phyloP scores from a whole-genome alignment of 2,113 vertebrate genomes.

The Oceanites oceanicus region DNA sequence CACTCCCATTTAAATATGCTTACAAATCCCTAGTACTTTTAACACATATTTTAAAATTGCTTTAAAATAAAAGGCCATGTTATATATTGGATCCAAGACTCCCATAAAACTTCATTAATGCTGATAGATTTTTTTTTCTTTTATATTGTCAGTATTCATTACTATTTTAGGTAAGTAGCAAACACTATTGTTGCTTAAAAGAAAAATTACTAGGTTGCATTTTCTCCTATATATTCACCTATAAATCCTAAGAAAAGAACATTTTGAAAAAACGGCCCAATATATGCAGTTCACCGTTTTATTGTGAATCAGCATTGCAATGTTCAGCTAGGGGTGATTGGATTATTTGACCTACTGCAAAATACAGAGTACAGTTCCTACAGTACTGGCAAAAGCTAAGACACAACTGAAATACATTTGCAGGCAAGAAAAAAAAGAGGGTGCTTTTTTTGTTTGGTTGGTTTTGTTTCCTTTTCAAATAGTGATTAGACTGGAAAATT shows the following conservation, averaged over 20 bases:
- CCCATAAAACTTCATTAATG: not conserved
- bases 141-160: not conserved
- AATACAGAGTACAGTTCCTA: not conserved
- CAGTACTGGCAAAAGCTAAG: not conserved
- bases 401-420: not conserved
- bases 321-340: not conserved
- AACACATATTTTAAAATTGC: not conserved
- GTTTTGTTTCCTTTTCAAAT: not conserved
- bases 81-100: not conserved
- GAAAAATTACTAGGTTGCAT: not conserved
- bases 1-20: not conserved
- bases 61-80: not conserved
- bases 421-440: not conserved
- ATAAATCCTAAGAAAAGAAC: not conserved
- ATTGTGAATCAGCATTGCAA: not conserved
- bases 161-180: not conserved
- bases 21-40: not conserved
- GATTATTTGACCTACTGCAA: not conserved
- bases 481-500: slow-evolving; percentile 44
- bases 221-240: not conserved
- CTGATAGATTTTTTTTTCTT: not conserved
- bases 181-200: not conserved
- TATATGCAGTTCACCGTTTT: not conserved
- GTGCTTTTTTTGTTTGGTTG: not conserved
- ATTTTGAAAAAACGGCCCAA: not conserved